These are phyloP conservation scores for Ascaphus truei DNA, from an alignment of 2,113 vertebrate genomes.

Conservation along the genomic window DNA sequence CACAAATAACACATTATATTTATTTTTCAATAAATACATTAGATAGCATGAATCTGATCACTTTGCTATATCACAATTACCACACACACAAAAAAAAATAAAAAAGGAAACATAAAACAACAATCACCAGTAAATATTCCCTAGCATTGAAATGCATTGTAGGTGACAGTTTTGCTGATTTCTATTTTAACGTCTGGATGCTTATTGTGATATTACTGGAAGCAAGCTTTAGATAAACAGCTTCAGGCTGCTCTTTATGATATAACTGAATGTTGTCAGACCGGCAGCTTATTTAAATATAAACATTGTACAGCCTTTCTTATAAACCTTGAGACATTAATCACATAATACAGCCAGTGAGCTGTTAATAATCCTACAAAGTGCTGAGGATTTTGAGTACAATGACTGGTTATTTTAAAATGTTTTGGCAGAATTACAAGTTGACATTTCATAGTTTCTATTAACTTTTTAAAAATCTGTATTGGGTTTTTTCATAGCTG, in stretches of 20 bases:
- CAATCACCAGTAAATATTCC: too few relatives aligned
- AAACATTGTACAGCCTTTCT: slow-evolving; percentile 15
- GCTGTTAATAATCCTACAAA: slow-evolving; percentile 12
- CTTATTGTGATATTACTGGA: not conserved
- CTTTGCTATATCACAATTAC: too few relatives aligned
- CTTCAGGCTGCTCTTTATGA: not conserved
- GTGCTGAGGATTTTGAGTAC: not conserved
- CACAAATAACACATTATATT: too few relatives aligned
- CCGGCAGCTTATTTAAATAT: slow-evolving; percentile 12
- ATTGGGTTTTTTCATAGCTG: too few relatives aligned
- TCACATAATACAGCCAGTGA: slow-evolving; percentile 18
- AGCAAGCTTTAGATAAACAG: not conserved
- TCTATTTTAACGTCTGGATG: not conserved
- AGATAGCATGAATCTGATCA: too few relatives aligned
- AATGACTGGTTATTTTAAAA: not conserved
- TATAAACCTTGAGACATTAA: slow-evolving; percentile 17
- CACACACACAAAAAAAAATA: too few relatives aligned
- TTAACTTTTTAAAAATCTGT: not conserved
- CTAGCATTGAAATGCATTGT: too few relatives aligned
- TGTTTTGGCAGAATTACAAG: not conserved
- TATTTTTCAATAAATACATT: too few relatives aligned
- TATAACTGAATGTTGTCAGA: not conserved
- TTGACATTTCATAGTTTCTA: not conserved
- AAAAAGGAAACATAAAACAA: too few relatives aligned
- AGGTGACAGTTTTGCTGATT: not conserved